A percentile compares a stretch with the other conserved stretches of the same genome.
These are phyloP conservation scores for Caenorhabditis sulstoni DNA, from an alignment of 2,888 invertebrate genomes.

Conservation along the genomic window DNA sequence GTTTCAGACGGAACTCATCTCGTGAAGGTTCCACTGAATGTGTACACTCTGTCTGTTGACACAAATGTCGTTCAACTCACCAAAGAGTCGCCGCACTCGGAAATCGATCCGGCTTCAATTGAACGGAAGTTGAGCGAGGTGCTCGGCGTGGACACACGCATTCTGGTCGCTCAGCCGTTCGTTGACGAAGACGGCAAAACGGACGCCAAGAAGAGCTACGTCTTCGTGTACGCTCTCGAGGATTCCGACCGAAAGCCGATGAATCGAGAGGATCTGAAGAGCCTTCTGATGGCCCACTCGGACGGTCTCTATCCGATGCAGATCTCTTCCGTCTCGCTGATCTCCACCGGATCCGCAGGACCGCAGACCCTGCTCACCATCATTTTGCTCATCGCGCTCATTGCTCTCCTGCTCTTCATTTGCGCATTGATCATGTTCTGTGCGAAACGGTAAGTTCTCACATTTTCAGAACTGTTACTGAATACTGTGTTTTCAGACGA, in stretches of 20 bases:
- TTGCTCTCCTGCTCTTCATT: constrained; percentile 54
- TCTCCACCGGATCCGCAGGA: constrained; percentile 28
- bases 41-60: constrained; percentile 73
- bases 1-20: constrained; percentile 71
- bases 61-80: constrained; percentile 74
- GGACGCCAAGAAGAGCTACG: constrained; percentile 65
- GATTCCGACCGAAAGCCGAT: constrained; percentile 66
- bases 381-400: constrained; percentile 26
- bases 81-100: constrained; percentile 60
- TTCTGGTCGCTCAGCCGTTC: constrained; percentile 73
- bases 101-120: constrained; percentile 67
- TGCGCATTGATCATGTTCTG: constrained; percentile 48
- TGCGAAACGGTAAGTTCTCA: constrained; percentile 41
- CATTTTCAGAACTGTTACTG: background rate
- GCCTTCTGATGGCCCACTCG: constrained; percentile 26
- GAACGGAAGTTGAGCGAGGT: constrained; percentile 65
- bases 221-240: constrained; percentile 75
- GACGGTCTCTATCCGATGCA: constrained; percentile 27
- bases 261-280: constrained; percentile 57
- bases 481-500: constrained; percentile 21
- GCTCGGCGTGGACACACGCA: constrained; percentile 67
- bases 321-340: constrained; percentile 46
- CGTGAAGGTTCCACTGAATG: constrained; percentile 67
- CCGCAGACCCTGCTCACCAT: constrained; percentile 28
- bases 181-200: constrained; percentile 67